These are phyloP conservation scores for Helleia helle DNA, from an alignment of 2,888 invertebrate species.

Conservation along the genomic window DNA sequence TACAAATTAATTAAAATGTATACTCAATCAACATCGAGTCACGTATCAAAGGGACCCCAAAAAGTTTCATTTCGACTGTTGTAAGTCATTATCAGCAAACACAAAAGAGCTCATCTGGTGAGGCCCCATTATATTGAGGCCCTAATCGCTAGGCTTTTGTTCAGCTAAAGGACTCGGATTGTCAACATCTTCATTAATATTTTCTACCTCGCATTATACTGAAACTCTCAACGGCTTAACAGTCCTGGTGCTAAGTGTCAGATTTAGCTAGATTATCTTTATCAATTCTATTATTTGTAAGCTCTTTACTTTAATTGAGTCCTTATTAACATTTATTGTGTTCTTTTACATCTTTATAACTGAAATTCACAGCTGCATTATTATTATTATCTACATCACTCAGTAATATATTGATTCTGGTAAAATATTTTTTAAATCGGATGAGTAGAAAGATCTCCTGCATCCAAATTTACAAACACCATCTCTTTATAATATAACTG, in stretches of 20 bases:
- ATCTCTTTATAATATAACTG: too few species aligned
- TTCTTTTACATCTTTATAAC: too few species aligned
- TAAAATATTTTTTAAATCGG: too few species aligned
- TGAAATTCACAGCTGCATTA: too few species aligned
- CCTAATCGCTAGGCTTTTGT: conserved; percentile 40
- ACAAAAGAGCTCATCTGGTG: conserved; percentile 51
- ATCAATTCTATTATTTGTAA: conserved; percentile 12
- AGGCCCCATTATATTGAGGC: conserved; percentile 27
- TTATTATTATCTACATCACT: too few species aligned
- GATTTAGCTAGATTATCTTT: conserved; percentile 16
- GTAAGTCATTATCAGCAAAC: conserved; percentile 42
- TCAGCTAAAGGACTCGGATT: conserved; percentile 46
- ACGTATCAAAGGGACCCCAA: conserved; percentile 24
- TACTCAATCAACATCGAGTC: too few species aligned
- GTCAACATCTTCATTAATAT: conserved; percentile 62
- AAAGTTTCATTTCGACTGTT: conserved; percentile 40
- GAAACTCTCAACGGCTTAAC: conserved; percentile 26
- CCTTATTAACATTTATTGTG: too few species aligned
- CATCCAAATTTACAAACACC: too few species aligned
- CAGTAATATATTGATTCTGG: too few species aligned
- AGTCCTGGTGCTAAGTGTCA: conserved; percentile 20
- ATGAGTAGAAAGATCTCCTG: too few species aligned
- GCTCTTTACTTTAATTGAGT: conserved; percentile 1
- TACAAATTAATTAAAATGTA: too few species aligned
- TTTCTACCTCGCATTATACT: conserved; percentile 28